Conservation (phyloP, 2,113 vertebrate genomes). For the Microcebus griseorufus region DNA sequence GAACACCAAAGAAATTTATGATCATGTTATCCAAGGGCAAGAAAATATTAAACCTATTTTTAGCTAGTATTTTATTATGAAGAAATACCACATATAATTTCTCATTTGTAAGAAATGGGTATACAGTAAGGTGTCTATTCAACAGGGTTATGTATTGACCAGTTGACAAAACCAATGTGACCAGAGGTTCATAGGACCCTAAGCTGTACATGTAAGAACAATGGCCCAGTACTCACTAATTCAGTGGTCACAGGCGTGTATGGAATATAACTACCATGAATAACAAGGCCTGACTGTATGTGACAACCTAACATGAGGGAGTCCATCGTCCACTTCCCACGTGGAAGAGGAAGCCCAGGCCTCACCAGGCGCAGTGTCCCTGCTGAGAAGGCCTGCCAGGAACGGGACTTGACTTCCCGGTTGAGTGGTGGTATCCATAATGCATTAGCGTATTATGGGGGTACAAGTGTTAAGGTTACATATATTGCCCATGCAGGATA, state of each 20-base stretch:
- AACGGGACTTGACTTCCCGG: background rate
- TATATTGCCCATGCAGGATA: no score
- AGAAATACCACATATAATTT: background rate
- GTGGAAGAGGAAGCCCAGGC: background rate
- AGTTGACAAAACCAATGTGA: background rate
- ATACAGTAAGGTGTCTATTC: background rate
- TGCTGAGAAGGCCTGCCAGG: accelerated
- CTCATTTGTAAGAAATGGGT: background rate
- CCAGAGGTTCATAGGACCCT: background rate
- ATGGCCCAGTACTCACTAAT: background rate
- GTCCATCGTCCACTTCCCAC: background rate
- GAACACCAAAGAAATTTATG: background rate
- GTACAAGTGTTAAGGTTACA: no score
- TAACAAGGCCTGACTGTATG: background rate
- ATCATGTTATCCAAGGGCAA: background rate
- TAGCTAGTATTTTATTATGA: background rate
- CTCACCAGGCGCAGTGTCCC: accelerated
- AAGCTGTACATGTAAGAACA: background rate
- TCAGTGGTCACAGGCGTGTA: background rate
- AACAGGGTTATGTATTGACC: background rate
- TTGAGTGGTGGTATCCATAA: background rate
- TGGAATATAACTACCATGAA: no score
- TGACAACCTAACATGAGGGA: background rate
- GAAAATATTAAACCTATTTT: background rate
- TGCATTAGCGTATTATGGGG: no score